A percentile compares a stretch with the other conserved stretches of the same genome.
phyloP scores from a whole-genome alignment of 2,113 vertebrate genomes.

The Colaptes auratus region DNA sequence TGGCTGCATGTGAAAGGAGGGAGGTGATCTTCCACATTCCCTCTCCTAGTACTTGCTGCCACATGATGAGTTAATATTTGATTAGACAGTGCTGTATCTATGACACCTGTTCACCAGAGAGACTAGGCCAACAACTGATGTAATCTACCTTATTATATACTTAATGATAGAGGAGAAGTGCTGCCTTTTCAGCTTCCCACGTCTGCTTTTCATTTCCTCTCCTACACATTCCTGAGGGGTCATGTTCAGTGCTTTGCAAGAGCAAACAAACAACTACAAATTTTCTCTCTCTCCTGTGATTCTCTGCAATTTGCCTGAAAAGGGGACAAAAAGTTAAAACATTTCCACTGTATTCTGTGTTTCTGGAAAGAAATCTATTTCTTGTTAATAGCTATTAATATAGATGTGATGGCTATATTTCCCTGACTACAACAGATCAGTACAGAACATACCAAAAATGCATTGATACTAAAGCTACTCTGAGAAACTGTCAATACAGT shows the following conservation, averaged over 20 bases:
- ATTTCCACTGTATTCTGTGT: background rate
- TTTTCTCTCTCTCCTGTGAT: background rate
- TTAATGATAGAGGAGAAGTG: slow-evolving; percentile 67
- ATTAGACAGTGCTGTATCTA: slow-evolving; percentile 63
- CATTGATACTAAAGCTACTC: background rate
- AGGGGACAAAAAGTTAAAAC: background rate
- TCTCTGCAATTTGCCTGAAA: background rate
- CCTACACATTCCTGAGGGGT: slow-evolving; percentile 68
- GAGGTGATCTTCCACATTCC: slow-evolving; percentile 10
- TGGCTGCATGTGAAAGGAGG: background rate
- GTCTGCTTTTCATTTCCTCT: slow-evolving; percentile 72
- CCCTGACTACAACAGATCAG: background rate
- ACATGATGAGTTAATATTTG: slow-evolving; percentile 68
- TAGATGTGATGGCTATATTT: background rate
- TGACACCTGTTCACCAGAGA: slow-evolving; percentile 69
- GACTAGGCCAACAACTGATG: slow-evolving; percentile 66
- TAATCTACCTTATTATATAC: slow-evolving; percentile 67
- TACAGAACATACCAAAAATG: background rate
- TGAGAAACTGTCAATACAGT: background rate
- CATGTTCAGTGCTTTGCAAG: slow-evolving; percentile 49
- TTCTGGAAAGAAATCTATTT: background rate
- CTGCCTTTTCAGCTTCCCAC: slow-evolving; percentile 65
- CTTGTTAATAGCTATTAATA: background rate
- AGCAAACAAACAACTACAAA: slow-evolving; percentile 57
- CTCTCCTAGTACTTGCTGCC: slow-evolving; percentile 25